A percentile compares a stretch with the other conserved stretches of the same genome.
phyloP scores from a whole-genome alignment of 2,888 invertebrate genomes.

The Epirrita christyi region DNA sequence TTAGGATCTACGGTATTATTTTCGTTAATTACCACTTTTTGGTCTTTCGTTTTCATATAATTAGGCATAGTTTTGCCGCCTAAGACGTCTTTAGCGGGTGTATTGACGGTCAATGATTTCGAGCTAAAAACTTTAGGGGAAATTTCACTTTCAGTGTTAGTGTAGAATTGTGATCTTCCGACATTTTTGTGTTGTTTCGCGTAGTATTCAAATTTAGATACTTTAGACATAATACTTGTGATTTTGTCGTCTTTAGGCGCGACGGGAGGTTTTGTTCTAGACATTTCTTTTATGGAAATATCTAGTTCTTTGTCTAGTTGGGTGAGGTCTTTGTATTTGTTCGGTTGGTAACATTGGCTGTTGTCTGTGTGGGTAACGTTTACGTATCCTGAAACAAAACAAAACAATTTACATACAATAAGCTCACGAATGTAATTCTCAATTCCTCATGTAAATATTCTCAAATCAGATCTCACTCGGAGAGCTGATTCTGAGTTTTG shows the following conservation, averaged over 20 bases:
- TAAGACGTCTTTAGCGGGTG: conserved; percentile 92
- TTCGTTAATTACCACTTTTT: conserved; percentile 48
- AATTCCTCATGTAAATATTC: no score
- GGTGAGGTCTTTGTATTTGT: conserved; percentile 72
- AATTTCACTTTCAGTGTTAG: conserved; percentile 72
- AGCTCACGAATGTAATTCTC: no score
- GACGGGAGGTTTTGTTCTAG: conserved; percentile 87
- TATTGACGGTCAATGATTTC: conserved; percentile 91
- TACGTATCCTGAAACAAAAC: conserved; percentile 64
- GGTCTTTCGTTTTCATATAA: conserved; percentile 80
- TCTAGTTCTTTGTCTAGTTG: conserved; percentile 77
- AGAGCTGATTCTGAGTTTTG: no score
- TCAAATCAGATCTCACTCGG: no score
- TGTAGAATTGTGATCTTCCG: conserved; percentile 75
- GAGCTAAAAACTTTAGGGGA: conserved; percentile 93
- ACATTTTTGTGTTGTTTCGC: conserved; percentile 86
- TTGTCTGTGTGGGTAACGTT: conserved; percentile 53
- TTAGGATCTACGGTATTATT: conserved; percentile 70
- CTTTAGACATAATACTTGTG: conserved; percentile 88
- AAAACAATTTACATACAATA: neutral
- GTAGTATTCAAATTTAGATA: conserved; percentile 92
- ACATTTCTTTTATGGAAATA: conserved; percentile 76
- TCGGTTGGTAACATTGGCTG: conserved; percentile 69
- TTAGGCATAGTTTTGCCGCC: conserved; percentile 86
- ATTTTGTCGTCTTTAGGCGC: conserved; percentile 85